Evolutionary conservation across 2,888 invertebrate species (phyloP).

Genomic region (Sycophila texana): DNA sequence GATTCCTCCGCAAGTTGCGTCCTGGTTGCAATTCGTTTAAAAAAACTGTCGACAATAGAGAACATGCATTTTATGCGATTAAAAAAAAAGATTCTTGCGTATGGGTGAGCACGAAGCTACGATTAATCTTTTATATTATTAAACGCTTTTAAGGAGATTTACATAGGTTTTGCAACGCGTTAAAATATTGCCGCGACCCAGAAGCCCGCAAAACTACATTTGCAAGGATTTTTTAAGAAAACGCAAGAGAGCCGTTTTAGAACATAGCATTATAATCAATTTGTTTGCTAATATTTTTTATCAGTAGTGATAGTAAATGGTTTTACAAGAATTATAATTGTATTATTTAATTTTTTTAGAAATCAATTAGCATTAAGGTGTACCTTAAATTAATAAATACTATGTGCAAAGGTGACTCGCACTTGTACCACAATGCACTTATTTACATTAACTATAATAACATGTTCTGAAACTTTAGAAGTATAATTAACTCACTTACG

Average conservation of each 20-base stretch:
- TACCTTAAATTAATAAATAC: too few relatives aligned
- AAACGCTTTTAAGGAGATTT: conserved; percentile 39
- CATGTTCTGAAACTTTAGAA: background rate
- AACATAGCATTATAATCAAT: too few relatives aligned
- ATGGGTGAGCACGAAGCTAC: conserved; percentile 40
- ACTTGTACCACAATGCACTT: too few relatives aligned
- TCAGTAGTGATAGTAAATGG: background rate
- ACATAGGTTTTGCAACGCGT: conserved; percentile 33
- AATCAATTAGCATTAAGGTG: too few relatives aligned
- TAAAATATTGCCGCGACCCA: conserved; percentile 41
- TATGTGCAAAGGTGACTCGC: too few relatives aligned
- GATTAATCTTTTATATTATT: conserved; percentile 27
- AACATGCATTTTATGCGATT: conserved; percentile 71
- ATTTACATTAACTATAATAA: too few relatives aligned
- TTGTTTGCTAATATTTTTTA: background rate
- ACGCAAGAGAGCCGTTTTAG: conserved; percentile 5
- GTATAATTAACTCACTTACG: conserved; percentile 15
- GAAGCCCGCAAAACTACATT: conserved; percentile 42
- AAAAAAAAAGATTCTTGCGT: conserved; percentile 48
- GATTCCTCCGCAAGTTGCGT: conserved; percentile 68
- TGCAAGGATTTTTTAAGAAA: conserved; percentile 24
- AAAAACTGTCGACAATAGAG: conserved; percentile 74
- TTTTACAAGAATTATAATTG: too few relatives aligned
- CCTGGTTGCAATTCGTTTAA: conserved; percentile 72
- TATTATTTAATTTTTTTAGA: too few relatives aligned